Evolutionary conservation across 2,113 vertebrate genomes (phyloP), one percentile per base, ranked within the genome.

Genomic region (Holacanthus passer): DNA sequence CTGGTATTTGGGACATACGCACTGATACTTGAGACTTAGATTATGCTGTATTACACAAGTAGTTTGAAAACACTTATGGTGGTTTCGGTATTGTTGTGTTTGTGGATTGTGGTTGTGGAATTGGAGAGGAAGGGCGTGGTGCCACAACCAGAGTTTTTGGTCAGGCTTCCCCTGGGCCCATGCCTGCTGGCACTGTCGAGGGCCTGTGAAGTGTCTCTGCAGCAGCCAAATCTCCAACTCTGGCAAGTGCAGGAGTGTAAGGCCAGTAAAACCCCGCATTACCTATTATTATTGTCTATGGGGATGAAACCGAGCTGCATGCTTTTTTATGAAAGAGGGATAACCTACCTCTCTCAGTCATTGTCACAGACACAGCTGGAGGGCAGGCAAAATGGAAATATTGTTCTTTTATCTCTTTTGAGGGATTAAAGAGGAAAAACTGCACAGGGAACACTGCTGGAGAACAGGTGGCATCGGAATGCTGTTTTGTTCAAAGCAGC

Each of bases 381-480:
- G 81, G 84, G 73, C 76, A 83, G 73, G 50, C 64, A 62, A 84
- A 72, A 87, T 83, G 81, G 71, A 83, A 92, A 89, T 88, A 32
- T 76, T 74, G n/a, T 73, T 88, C 76, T 90, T 90, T 86, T 87
- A 85, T 91, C 79, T 88, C 73, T 82, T 85, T 75, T 85, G 74
- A 77, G 29, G 79, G 81, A 89, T 87, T 74, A 82, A 86, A 84
- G 70, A 78, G 14, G 35, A 20, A 81, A 86, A 82, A 85, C 37
- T 77, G 41, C 72, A 73, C 64, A 73, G 39, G 78, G 74, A 79
- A 80, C 74, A 87, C 88, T 88, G 81, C 79, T 91, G 86, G 76
- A 83, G 78, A 87, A 88, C 89, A 92, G 85, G 84, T 91, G 83
- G 77, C 63, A 74, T 79, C 3, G 81, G 87, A 90, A 90, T 92